These are phyloP conservation scores for Drosophila athabasca DNA, from an alignment of 1,140 invertebrate genomes.

Conservation along the genomic window DNA sequence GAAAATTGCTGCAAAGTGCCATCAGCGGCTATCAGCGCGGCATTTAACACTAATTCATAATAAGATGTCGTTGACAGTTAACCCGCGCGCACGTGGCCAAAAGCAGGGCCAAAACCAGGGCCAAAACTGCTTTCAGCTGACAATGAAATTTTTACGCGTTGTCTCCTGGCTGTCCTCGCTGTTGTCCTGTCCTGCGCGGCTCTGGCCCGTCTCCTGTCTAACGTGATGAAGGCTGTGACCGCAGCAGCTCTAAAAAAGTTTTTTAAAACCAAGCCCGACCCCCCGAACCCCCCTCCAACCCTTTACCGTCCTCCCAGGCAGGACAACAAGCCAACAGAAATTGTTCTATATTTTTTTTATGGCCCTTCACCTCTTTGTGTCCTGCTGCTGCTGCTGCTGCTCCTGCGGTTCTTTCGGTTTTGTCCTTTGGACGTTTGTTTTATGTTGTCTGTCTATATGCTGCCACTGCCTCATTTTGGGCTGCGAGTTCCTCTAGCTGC, in stretches of 20 bases:
- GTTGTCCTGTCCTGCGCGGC: slow-evolving; percentile 16
- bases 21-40: slow-evolving; percentile 74
- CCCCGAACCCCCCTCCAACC: neutral
- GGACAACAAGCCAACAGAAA: neutral
- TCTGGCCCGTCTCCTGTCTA: slow-evolving; percentile 35
- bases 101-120: neutral
- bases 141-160: slow-evolving; percentile 70
- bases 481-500: slow-evolving; percentile 26
- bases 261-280: slow-evolving; percentile 18
- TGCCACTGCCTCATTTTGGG: slow-evolving; percentile 63
- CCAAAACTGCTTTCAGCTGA: slow-evolving; percentile 35
- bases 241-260: slow-evolving; percentile 49
- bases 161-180: slow-evolving; percentile 43
- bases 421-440: slow-evolving; percentile 76
- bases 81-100: slow-evolving; percentile 60
- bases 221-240: slow-evolving; percentile 61
- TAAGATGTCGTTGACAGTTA: slow-evolving; percentile 82
- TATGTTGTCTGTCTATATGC: slow-evolving; percentile 74
- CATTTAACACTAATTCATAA: slow-evolving; percentile 83
- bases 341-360: slow-evolving; percentile 49
- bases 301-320: too few species aligned
- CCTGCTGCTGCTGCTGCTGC: slow-evolving; percentile 46
- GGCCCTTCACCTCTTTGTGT: slow-evolving; percentile 41
- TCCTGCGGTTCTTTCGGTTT: slow-evolving; percentile 66
- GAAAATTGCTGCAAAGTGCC: slow-evolving; percentile 73